A percentile compares a stretch with the other conserved stretches of the same genome.
These are phyloP conservation scores for Phenacoccus solenopsis DNA, from an alignment of 1,140 invertebrate genomes.

Conservation along the genomic window DNA sequence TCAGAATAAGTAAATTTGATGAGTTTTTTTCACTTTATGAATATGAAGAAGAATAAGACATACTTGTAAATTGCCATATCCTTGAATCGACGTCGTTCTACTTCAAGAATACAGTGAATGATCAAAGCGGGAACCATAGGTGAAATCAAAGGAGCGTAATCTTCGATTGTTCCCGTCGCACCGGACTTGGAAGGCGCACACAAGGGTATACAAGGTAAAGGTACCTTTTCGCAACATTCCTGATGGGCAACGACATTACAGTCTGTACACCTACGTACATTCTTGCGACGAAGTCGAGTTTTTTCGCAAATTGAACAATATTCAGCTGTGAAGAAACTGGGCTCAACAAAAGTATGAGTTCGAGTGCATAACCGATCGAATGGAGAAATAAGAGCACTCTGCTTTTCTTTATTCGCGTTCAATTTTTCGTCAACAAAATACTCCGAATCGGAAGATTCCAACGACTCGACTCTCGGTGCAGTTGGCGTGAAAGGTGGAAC, in stretches of 20 bases:
- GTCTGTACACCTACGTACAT: constrained; percentile 60
- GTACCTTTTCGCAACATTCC: constrained; percentile 64
- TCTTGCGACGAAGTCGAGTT: constrained; percentile 32
- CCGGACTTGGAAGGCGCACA: constrained; percentile 46
- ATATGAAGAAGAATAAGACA: neutral
- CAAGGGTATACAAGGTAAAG: constrained; percentile 63
- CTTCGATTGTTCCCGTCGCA: constrained; percentile 48
- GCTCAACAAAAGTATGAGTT: neutral
- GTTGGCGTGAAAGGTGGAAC: neutral
- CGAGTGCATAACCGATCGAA: neutral
- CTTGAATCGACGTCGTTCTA: constrained; percentile 69
- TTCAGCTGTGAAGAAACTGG: neutral
- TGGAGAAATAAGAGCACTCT: neutral
- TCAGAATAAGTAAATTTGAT: too few species aligned
- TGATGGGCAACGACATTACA: constrained; percentile 62
- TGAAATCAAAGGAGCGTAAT: constrained; percentile 55
- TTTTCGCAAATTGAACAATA: neutral
- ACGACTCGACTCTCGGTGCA: neutral
- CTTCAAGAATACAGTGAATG: constrained; percentile 87
- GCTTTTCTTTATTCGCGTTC: neutral
- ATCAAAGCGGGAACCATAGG: constrained; percentile 90
- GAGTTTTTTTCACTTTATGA: neutral
- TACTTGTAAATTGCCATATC: constrained; percentile 72
- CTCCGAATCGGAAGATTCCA: neutral
- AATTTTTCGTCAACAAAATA: neutral